These are phyloP conservation scores for Smittia aterrima DNA, from an alignment of 2,888 invertebrate genomes.

Conservation along the genomic window DNA sequence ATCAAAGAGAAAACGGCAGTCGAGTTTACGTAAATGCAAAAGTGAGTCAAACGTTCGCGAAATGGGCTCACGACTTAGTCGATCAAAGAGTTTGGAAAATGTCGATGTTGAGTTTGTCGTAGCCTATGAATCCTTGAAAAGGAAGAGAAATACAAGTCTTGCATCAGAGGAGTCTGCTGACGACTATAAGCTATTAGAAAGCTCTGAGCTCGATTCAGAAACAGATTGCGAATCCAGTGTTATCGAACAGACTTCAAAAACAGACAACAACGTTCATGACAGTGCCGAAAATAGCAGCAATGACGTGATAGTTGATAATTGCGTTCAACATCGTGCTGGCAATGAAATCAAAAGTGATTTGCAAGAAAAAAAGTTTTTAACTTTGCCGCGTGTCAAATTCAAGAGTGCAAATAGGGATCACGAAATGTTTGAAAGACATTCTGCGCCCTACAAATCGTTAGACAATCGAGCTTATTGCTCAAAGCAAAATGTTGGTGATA, in stretches of 20 bases:
- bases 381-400: constrained; percentile 13
- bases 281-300: background rate
- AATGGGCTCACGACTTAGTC: constrained; percentile 5
- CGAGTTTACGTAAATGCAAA: constrained; percentile 13
- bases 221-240: too few relatives aligned
- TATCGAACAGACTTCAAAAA: background rate
- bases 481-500: too few relatives aligned
- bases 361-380: background rate
- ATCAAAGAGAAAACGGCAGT: background rate
- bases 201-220: background rate
- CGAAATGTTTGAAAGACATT: background rate
- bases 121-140: too few relatives aligned
- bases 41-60: background rate
- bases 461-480: background rate
- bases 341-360: constrained; percentile 15
- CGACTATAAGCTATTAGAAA: background rate
- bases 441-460: background rate
- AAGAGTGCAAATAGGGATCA: too few relatives aligned
- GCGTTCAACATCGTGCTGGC: background rate
- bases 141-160: background rate
- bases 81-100: constrained; percentile 7
- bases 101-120: background rate
- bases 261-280: background rate
- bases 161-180: background rate
- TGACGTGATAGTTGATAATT: background rate